Conservation (phyloP, 2,113 vertebrate species). For the Etheostoma spectabile region DNA sequence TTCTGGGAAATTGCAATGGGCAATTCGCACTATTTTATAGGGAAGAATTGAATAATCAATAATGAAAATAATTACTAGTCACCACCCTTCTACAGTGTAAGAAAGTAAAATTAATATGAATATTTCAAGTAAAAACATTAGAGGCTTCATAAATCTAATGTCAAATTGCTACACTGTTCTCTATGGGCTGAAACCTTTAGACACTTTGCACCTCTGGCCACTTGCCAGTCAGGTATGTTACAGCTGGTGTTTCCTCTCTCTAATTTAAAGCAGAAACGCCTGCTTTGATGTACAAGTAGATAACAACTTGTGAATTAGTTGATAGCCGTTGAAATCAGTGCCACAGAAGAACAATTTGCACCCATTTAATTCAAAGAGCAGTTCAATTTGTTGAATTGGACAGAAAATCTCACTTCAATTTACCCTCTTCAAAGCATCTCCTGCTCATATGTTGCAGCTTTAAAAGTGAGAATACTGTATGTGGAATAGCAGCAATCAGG, state of each 20-base stretch:
- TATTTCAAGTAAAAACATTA: not conserved
- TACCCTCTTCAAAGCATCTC: constrained; percentile 18
- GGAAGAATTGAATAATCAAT: not conserved
- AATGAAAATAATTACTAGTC: not conserved
- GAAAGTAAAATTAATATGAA: not conserved
- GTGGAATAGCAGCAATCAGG: constrained; percentile 25
- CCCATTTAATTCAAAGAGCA: constrained; percentile 2
- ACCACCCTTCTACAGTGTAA: not conserved
- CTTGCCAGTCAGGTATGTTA: constrained; percentile 8
- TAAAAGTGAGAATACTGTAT: constrained; percentile 43
- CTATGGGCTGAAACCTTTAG: not conserved
- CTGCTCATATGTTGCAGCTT: constrained; percentile 29
- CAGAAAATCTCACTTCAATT: not conserved
- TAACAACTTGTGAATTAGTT: not conserved
- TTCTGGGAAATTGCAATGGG: not conserved
- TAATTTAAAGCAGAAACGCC: constrained; percentile 20
- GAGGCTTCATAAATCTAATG: not conserved
- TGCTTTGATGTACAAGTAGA: constrained; percentile 17
- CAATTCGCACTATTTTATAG: not conserved
- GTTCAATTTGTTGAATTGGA: not conserved
- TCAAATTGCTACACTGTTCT: not conserved
- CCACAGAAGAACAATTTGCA: constrained; percentile 6
- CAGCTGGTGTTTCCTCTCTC: constrained; percentile 33
- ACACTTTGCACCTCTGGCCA: constrained; percentile 6
- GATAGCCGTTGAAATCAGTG: not conserved